A percentile compares a stretch with the other conserved stretches of the same genome.
These are phyloP conservation scores for Drosophila hydei DNA, from an alignment of 1,140 invertebrate species.

Conservation along the genomic window DNA sequence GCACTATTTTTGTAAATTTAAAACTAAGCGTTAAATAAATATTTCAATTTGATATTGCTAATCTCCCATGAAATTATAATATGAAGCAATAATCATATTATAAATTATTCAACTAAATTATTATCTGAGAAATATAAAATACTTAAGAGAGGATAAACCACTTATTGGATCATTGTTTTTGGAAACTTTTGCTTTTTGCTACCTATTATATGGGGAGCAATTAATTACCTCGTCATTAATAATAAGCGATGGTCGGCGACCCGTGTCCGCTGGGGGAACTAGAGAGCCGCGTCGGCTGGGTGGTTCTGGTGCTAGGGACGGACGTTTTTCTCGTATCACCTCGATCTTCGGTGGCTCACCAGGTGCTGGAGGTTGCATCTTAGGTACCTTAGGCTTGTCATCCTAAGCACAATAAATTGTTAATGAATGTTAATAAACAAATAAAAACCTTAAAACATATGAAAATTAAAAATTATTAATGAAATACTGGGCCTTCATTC, in stretches of 20 bases:
- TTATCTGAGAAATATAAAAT: too few relatives aligned
- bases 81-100: too few relatives aligned
- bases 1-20: neutral
- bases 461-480: too few relatives aligned
- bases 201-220: neutral
- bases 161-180: neutral
- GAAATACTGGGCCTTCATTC: too few relatives aligned
- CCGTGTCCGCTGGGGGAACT: conserved; percentile 93
- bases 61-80: too few relatives aligned
- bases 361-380: conserved; percentile 88
- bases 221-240: conserved; percentile 96
- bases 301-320: conserved; percentile 90
- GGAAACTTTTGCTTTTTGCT: neutral
- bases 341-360: conserved; percentile 93
- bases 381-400: conserved; percentile 86
- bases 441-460: neutral
- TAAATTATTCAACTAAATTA: too few relatives aligned
- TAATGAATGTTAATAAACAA: neutral
- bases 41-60: too few relatives aligned
- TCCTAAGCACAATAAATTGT: conserved; percentile 52
- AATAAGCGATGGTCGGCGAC: conserved; percentile 93
- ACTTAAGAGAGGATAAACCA: too few relatives aligned
- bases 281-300: conserved; percentile 92
- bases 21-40: too few relatives aligned
- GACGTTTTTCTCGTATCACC: conserved; percentile 90